A percentile compares a stretch with the other conserved stretches of the same genome.
phyloP scores from a whole-genome alignment of 2,797 vertebrate species.

The Pangasius sanitwongsei region DNA sequence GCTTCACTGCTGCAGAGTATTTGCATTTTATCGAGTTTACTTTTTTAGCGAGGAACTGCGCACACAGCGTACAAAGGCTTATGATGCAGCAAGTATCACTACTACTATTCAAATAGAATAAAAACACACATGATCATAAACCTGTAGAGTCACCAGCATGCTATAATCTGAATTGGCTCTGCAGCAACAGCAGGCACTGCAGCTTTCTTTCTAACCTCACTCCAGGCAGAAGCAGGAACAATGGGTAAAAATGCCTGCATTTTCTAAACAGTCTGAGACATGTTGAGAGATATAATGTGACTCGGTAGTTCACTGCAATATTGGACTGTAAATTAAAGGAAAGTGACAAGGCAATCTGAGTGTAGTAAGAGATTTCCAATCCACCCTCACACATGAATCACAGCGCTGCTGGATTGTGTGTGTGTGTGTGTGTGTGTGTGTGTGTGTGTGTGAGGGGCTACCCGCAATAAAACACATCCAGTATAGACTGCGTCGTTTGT shows the following conservation, averaged over 20 bases:
- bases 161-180: neutral
- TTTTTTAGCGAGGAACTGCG: neutral
- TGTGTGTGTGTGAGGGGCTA: neutral
- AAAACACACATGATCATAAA: neutral
- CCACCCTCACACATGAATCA: constrained; percentile 13
- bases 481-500: neutral
- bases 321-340: neutral
- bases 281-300: neutral
- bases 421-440: constrained; percentile 9
- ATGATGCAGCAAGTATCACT: neutral
- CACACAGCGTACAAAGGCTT: neutral
- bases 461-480: neutral
- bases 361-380: constrained; percentile 25
- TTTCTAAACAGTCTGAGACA: neutral
- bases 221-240: neutral
- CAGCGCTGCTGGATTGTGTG: neutral
- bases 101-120: neutral
- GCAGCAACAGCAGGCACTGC: neutral
- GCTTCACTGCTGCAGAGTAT: neutral
- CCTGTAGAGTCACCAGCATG: neutral
- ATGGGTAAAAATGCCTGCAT: neutral
- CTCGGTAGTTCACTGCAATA: constrained; percentile 1
- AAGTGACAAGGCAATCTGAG: constrained; percentile 4
- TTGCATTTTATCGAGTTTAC: neutral
- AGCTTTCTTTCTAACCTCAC: neutral